Evolutionary conservation across 2,888 invertebrate genomes (phyloP).

Genomic region (Terebella lapidaria): DNA sequence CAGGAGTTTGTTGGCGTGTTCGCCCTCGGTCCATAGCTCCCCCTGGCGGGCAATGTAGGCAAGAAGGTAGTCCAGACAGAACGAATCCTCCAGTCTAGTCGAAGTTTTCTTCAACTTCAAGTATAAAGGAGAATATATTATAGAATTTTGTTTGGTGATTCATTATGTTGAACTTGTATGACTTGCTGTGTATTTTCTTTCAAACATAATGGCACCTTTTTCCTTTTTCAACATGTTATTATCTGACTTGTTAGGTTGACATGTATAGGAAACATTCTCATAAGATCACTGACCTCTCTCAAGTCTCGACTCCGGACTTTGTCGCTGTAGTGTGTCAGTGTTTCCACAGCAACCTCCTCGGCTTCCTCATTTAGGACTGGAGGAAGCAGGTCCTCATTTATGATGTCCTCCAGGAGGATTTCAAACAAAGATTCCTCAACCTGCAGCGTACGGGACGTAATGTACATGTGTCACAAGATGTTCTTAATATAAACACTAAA

Average conservation of each 20-base stretch:
- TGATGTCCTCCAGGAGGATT: conserved; percentile 1
- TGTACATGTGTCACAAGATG: no score
- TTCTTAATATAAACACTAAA: no score
- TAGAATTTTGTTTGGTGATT: no score
- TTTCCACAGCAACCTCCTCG: conserved; percentile 34
- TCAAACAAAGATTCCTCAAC: conserved; percentile 1
- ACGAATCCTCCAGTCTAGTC: conserved; percentile 33
- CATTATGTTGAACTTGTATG: no score
- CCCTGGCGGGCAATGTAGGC: conserved; percentile 35
- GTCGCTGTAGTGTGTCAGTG: conserved; percentile 34
- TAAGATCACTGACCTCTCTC: conserved; percentile 33
- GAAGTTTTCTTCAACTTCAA: conserved; percentile 25
- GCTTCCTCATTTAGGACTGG: conserved; percentile 34
- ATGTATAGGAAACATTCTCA: no score
- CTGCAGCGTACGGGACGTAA: no score
- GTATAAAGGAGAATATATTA: no score
- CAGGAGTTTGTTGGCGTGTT: conserved; percentile 34
- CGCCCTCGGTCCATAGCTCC: conserved; percentile 37
- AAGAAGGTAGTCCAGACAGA: conserved; percentile 36
- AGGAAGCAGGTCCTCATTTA: neutral
- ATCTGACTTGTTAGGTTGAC: no score
- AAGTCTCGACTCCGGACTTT: conserved; percentile 35
- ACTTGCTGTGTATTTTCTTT: neutral
- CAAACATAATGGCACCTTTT: no score
- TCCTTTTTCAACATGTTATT: no score